Conservation (phyloP, 2,113 vertebrate species). For the Perca fluviatilis region DNA sequence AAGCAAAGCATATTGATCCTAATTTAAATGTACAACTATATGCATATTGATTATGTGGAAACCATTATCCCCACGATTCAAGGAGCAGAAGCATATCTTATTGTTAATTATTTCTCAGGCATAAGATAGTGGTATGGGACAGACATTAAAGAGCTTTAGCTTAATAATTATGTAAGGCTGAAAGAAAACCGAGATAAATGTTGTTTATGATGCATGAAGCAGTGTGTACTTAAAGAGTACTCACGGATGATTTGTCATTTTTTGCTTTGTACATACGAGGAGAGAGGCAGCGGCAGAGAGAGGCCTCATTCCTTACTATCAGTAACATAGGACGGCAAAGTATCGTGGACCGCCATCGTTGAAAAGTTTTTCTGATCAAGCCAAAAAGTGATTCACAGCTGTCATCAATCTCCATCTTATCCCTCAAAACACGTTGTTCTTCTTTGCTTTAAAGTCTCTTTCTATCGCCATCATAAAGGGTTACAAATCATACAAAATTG, state of each 20-base stretch:
- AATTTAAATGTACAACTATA: slow-evolving; percentile 79
- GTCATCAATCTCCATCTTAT: slow-evolving; percentile 23
- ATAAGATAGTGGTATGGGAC: slow-evolving; percentile 36
- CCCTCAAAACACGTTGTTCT: not conserved
- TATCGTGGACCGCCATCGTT: slow-evolving; percentile 34
- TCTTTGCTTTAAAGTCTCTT: not conserved
- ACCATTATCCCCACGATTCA: slow-evolving; percentile 68
- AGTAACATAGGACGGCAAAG: not conserved
- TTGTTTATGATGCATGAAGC: slow-evolving; percentile 62
- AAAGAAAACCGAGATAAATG: slow-evolving; percentile 36
- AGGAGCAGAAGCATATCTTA: slow-evolving; percentile 57
- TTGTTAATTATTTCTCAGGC: slow-evolving; percentile 66
- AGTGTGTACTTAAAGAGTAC: slow-evolving; percentile 44
- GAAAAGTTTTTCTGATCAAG: not conserved
- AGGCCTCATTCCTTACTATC: slow-evolving; percentile 1
- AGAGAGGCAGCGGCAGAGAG: not conserved
- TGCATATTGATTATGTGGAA: slow-evolving; percentile 81
- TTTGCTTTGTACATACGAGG: slow-evolving; percentile 23
- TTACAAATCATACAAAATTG: slow-evolving; percentile 5
- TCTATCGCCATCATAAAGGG: not conserved
- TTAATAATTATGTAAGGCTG: slow-evolving; percentile 39
- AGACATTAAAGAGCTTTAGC: slow-evolving; percentile 34
- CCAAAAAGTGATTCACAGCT: slow-evolving; percentile 37
- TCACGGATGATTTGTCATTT: slow-evolving; percentile 50
- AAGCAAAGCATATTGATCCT: slow-evolving; percentile 72